phyloP scores from a whole-genome alignment of 2,797 vertebrate species.

The Hyperoplus lanceolatus region DNA sequence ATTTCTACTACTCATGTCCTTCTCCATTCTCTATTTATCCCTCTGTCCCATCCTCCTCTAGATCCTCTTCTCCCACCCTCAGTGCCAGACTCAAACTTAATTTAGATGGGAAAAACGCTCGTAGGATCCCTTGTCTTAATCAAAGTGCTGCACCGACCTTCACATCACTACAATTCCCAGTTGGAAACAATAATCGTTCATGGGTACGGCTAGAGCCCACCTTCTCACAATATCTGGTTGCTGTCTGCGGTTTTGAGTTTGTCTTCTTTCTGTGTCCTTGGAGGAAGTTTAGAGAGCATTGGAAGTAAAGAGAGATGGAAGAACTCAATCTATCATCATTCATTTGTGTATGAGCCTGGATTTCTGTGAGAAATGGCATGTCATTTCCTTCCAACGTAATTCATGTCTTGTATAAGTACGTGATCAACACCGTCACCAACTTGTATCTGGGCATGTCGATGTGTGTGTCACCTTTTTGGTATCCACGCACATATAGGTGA shows the following conservation, averaged over 20 bases:
- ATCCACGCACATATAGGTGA: constrained; percentile 18
- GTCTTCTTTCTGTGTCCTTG: constrained; percentile 46
- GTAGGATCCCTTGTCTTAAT: constrained; percentile 58
- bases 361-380: constrained; percentile 37
- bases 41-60: constrained; percentile 35
- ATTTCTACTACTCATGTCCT: not conserved
- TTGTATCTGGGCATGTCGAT: constrained; percentile 35
- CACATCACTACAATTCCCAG: constrained; percentile 39
- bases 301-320: constrained; percentile 30
- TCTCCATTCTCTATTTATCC: constrained; percentile 36
- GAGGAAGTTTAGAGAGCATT: constrained; percentile 32
- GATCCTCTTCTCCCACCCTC: constrained; percentile 27
- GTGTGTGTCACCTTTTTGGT: constrained; percentile 39
- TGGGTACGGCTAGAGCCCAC: constrained; percentile 11
- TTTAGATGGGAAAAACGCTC: constrained; percentile 64
- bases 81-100: constrained; percentile 50
- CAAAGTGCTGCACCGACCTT: constrained; percentile 64
- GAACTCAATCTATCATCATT: constrained; percentile 10
- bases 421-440: constrained; percentile 30
- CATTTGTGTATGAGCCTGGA: constrained; percentile 18
- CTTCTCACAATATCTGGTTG: constrained; percentile 49
- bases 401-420: constrained; percentile 24
- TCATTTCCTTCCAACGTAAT: constrained; percentile 26
- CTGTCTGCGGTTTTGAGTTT: constrained; percentile 54
- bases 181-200: constrained; percentile 45